phyloP scores from a whole-genome alignment of 2,797 vertebrate species.

The Cyclura pinguis region DNA sequence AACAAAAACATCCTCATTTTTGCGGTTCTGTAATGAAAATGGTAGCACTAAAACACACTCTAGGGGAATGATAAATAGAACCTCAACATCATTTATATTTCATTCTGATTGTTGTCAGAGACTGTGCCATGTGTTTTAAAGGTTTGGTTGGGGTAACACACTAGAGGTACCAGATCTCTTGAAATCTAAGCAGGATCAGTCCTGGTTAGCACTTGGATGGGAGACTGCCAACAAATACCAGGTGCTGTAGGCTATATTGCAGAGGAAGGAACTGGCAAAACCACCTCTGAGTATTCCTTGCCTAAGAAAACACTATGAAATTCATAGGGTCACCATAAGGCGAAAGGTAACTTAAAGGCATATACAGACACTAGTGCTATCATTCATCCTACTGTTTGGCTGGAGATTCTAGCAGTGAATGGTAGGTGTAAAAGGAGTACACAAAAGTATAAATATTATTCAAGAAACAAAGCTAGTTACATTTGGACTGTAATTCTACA shows the following conservation, averaged over 20 bases:
- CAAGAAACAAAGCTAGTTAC: not conserved
- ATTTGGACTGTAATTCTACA: not conserved
- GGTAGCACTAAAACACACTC: not conserved
- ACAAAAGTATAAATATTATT: not conserved
- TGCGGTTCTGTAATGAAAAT: not conserved
- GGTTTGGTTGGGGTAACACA: not conserved
- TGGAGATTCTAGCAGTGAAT: not conserved
- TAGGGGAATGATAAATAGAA: not conserved
- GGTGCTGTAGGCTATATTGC: too few species aligned
- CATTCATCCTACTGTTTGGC: not conserved
- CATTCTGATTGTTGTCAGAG: not conserved
- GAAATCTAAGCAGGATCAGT: not conserved
- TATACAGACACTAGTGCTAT: not conserved
- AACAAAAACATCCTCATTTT: not conserved
- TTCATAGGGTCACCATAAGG: too few species aligned
- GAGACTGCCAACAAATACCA: too few species aligned
- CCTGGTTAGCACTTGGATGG: too few species aligned
- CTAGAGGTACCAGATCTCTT: not conserved
- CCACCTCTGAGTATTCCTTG: too few species aligned
- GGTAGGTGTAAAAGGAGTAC: not conserved
- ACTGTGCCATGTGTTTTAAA: not conserved
- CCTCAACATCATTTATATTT: not conserved
- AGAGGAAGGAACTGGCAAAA: too few species aligned
- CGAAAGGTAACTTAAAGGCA: too few species aligned
- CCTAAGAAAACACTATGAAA: too few species aligned